Evolutionary conservation across 23 tunicate species (phyloP).

Genomic region (Oikopleura albicans): DNA sequence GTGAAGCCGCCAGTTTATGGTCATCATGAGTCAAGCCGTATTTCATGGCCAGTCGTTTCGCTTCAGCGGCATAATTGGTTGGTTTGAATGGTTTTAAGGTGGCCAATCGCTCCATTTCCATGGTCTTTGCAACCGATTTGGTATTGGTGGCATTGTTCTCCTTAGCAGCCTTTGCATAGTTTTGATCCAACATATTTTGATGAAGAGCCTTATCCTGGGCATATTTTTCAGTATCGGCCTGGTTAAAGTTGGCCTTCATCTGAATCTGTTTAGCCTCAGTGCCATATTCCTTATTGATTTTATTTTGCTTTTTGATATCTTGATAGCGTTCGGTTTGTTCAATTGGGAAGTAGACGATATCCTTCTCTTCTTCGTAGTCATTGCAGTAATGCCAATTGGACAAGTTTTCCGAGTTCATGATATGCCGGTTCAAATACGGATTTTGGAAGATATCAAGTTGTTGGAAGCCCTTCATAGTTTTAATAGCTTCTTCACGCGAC

Average conservation of each 20-base stretch:
- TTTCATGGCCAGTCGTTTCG: slow-evolving; percentile 5
- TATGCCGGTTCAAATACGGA: not conserved
- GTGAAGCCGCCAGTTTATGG: not conserved
- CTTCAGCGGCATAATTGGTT: not conserved
- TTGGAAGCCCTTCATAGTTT: slow-evolving; percentile 5
- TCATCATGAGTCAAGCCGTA: slow-evolving; percentile 12
- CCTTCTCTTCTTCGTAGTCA: slow-evolving; percentile 68
- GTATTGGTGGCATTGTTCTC: not conserved
- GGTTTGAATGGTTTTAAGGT: not conserved
- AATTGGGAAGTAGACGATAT: slow-evolving; percentile 29
- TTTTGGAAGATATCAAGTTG: slow-evolving; percentile 4
- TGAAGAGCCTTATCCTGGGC: not conserved
- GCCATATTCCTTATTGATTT: not conserved
- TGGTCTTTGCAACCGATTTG: not conserved
- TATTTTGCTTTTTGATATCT: not conserved
- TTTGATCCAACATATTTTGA: not conserved
- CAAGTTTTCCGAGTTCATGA: slow-evolving; percentile 22
- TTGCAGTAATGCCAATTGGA: slow-evolving; percentile 46
- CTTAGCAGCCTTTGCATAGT: not conserved
- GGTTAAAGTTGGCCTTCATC: not conserved
- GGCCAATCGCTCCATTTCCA: slow-evolving; percentile 12
- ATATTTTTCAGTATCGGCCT: not conserved
- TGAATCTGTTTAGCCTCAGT: slow-evolving; percentile 8
- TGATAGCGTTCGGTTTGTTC: not conserved
- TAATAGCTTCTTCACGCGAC: not conserved